These are phyloP conservation scores for Seriola aureovittata DNA, from an alignment of 2,113 vertebrate genomes.

Conservation along the genomic window DNA sequence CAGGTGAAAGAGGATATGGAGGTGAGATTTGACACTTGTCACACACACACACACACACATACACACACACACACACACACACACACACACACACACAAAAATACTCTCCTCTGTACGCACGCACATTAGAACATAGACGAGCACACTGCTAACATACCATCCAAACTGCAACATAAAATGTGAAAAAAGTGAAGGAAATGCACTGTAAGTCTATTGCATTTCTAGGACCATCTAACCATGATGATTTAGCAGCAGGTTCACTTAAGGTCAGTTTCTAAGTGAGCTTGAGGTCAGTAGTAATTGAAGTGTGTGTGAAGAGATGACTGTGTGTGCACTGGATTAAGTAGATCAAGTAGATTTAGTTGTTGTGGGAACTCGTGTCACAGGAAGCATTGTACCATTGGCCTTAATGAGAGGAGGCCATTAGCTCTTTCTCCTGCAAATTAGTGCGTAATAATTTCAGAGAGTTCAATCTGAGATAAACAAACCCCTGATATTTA, in stretches of 20 bases:
- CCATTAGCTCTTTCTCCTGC: conserved; percentile 14
- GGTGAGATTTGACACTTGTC: conserved; percentile 52
- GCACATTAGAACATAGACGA: neutral
- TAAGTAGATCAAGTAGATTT: neutral
- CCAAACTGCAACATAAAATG: too few species aligned
- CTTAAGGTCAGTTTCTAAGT: neutral
- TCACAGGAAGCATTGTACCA: conserved; percentile 5
- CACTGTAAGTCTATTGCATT: neutral
- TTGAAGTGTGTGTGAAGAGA: conserved; percentile 2
- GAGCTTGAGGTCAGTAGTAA: conserved; percentile 3
- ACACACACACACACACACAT: neutral
- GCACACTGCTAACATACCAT: neutral
- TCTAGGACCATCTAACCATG: neutral
- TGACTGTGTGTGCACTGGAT: neutral
- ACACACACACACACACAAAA: neutral
- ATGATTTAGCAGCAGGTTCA: neutral
- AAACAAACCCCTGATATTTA: conserved; percentile 14
- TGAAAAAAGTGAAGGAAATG: too few species aligned
- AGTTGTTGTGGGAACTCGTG: conserved; percentile 1
- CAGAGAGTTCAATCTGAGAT: conserved; percentile 5
- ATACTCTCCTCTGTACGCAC: neutral
- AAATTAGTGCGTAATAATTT: conserved; percentile 1
- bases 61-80: neutral
- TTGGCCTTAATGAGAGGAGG: conserved; percentile 26
- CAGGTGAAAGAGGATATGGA: conserved; percentile 83